Evolutionary conservation across 53 echinoderm and acorn worm genomes (phyloP).

Genomic region (Hippasteria phrygiana): DNA sequence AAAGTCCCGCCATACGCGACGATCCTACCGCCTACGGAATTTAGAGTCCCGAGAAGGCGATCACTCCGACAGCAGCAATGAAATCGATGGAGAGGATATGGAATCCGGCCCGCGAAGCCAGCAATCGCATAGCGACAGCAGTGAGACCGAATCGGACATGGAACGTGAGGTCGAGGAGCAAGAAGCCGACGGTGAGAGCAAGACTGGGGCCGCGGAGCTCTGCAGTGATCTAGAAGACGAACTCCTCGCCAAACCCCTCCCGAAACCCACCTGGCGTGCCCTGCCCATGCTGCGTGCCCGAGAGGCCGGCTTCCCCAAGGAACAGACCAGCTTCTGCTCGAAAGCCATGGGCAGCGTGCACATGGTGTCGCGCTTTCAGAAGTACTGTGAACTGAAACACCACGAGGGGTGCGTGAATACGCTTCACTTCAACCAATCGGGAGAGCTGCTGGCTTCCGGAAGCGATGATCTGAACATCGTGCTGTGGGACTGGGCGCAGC

Average conservation of each 20-base stretch:
- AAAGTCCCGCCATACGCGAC: background rate
- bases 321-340: conserved; percentile 59
- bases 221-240: conserved; percentile 79
- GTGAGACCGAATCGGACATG: conserved; percentile 54
- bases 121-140: conserved; percentile 45
- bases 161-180: conserved; percentile 64
- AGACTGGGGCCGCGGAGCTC: conserved; percentile 64
- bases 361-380: conserved; percentile 82
- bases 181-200: conserved; percentile 33
- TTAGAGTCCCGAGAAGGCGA: conserved; percentile 7
- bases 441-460: conserved; percentile 86
- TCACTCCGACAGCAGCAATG: conserved; percentile 17
- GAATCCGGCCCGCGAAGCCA: conserved; percentile 46
- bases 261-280: conserved; percentile 77
- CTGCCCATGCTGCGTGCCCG: conserved; percentile 72
- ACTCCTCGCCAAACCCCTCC: conserved; percentile 74
- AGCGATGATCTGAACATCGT: conserved; percentile 94
- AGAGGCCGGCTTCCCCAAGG: conserved; percentile 71
- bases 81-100: conserved; percentile 3
- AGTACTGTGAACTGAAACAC: conserved; percentile 79
- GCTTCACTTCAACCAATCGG: conserved; percentile 89
- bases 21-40: conserved; percentile 16
- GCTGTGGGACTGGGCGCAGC: conserved; percentile 87
- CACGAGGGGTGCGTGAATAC: conserved; percentile 97
- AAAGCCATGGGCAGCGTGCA: conserved; percentile 78